Percentiles rank a stretch among this genome's conserved stretches.
These are phyloP conservation scores for Phortica variegata DNA, from an alignment of 1,140 invertebrate genomes.

Conservation along the genomic window DNA sequence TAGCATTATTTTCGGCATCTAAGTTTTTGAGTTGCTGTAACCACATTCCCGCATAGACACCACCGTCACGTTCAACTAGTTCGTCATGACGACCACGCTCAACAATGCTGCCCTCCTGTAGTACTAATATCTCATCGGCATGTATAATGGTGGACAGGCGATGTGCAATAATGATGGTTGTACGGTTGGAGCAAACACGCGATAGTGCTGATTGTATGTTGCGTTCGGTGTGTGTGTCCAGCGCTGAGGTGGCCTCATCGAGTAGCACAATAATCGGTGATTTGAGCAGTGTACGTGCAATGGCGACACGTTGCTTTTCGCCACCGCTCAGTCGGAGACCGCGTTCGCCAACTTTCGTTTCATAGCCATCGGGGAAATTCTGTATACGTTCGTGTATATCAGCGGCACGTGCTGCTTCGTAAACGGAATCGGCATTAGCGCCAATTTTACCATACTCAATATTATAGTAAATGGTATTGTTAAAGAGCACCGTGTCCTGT, in stretches of 20 bases:
- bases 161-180: constrained; percentile 91
- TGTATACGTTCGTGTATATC: constrained; percentile 93
- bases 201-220: constrained; percentile 80
- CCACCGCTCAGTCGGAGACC: constrained; percentile 81
- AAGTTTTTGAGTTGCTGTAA: constrained; percentile 73
- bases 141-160: constrained; percentile 90
- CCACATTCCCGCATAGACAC: constrained; percentile 87
- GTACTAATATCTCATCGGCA: constrained; percentile 88
- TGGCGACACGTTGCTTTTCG: constrained; percentile 92
- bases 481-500: constrained; percentile 97
- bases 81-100: constrained; percentile 87
- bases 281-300: constrained; percentile 85
- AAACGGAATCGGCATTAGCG: constrained; percentile 79
- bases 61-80: constrained; percentile 65
- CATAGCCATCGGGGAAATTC: constrained; percentile 85
- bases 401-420: constrained; percentile 84
- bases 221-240: constrained; percentile 82
- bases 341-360: constrained; percentile 81
- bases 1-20: constrained; percentile 31
- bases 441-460: constrained; percentile 87
- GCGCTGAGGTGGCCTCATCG: constrained; percentile 86
- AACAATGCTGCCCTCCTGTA: constrained; percentile 87
- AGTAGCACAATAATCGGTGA: constrained; percentile 81
- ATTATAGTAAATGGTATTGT: constrained; percentile 93
- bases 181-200: constrained; percentile 78